Evolutionary conservation across 64 coral and sea anemone genomes (phyloP).

Genomic region (Stichodactyla mertensii): DNA sequence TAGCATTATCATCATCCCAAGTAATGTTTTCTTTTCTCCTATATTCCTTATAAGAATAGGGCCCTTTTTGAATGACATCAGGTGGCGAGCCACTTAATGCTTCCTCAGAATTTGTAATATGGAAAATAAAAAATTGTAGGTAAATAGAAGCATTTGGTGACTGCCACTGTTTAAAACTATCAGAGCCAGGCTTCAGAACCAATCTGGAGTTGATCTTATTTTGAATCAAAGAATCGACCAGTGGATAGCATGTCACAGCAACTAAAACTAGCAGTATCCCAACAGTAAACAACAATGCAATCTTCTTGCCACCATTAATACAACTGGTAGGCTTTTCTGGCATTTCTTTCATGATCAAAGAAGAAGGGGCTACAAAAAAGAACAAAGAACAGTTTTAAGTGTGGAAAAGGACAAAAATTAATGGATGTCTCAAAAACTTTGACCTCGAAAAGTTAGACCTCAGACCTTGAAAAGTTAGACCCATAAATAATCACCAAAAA

Average conservation of each 20-base stretch:
- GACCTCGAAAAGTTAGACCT: too few relatives aligned
- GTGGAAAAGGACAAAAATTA: background rate
- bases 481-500: too few relatives aligned
- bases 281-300: slow-evolving; percentile 62
- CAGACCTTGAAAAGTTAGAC: too few relatives aligned
- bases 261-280: slow-evolving; percentile 56
- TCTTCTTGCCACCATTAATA: slow-evolving; percentile 66
- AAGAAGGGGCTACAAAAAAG: background rate
- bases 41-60: slow-evolving; percentile 86
- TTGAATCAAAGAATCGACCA: slow-evolving; percentile 66
- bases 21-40: slow-evolving; percentile 75
- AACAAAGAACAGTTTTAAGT: background rate
- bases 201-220: slow-evolving; percentile 56
- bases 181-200: slow-evolving; percentile 56
- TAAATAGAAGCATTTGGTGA: slow-evolving; percentile 72
- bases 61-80: slow-evolving; percentile 61
- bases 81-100: slow-evolving; percentile 42
- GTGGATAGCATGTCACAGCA: slow-evolving; percentile 48
- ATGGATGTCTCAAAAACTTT: too few relatives aligned
- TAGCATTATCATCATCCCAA: slow-evolving; percentile 53
- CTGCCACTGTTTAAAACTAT: slow-evolving; percentile 57
- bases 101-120: slow-evolving; percentile 55
- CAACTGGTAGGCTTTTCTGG: slow-evolving; percentile 25
- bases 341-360: background rate
- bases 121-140: slow-evolving; percentile 74